Percentiles rank a stretch among this genome's conserved stretches.
Conservation (phyloP, 1,140 invertebrate genomes). For the Cherax quadricarinatus region DNA sequence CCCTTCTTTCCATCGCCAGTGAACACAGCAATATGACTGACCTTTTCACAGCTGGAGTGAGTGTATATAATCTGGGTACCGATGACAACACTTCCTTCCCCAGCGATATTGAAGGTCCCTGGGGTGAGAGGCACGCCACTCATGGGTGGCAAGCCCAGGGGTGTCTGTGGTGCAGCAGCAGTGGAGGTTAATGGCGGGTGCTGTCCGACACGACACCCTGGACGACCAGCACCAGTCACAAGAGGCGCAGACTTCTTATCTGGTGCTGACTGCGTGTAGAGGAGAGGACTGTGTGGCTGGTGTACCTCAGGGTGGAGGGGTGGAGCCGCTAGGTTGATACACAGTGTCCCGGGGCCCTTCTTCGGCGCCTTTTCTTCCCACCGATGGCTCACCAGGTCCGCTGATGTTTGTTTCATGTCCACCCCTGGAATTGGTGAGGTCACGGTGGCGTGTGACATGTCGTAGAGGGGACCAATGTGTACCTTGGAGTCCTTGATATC, state of each 20-base stretch:
- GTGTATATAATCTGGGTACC: slow-evolving; percentile 36
- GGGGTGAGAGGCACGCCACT: background rate
- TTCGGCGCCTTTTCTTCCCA: background rate
- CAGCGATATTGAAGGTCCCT: background rate
- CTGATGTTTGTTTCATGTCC: background rate
- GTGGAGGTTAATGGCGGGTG: background rate
- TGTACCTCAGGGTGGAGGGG: background rate
- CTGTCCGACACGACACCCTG: background rate
- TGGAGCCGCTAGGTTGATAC: slow-evolving; percentile 23
- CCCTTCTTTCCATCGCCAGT: too few species aligned
- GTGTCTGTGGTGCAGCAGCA: background rate
- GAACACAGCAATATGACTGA: too few species aligned
- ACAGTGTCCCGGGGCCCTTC: background rate
- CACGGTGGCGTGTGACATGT: background rate
- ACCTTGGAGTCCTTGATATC: background rate
- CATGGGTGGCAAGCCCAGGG: background rate
- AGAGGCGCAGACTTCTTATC: background rate
- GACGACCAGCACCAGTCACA: background rate
- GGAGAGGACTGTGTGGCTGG: background rate
- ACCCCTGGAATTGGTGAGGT: background rate
- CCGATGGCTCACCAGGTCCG: background rate
- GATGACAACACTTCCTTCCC: slow-evolving; percentile 1
- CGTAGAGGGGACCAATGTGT: slow-evolving; percentile 27
- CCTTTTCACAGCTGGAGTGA: background rate
- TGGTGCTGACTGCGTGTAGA: slow-evolving; percentile 15